phyloP scores from a whole-genome alignment of 2,888 invertebrate genomes.

The Xanthorhoe spadicearia region DNA sequence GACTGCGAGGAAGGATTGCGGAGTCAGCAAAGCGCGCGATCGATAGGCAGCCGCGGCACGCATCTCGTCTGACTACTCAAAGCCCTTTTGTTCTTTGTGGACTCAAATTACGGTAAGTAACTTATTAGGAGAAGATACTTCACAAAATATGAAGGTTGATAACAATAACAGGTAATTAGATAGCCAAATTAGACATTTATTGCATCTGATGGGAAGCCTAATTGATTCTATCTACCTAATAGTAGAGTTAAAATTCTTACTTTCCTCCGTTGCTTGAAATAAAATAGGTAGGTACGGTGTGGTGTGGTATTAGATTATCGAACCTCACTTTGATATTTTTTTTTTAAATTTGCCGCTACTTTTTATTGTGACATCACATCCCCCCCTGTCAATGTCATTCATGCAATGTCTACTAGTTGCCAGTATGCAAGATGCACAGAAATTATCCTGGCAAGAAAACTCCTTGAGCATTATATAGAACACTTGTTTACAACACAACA shows the following conservation, averaged over 20 bases:
- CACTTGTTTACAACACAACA: no score
- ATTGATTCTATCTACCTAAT: no score
- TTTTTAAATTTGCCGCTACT: neutral
- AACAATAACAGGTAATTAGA: neutral
- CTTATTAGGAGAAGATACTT: neutral
- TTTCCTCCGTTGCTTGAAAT: no score
- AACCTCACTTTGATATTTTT: neutral
- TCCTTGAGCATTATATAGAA: no score
- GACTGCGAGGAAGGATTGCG: conserved; percentile 51
- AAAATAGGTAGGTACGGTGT: no score
- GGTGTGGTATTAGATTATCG: no score
- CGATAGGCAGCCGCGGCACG: conserved; percentile 68
- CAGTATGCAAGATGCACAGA: neutral
- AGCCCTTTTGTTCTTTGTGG: conserved; percentile 56
- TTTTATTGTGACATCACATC: neutral
- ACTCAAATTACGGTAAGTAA: conserved; percentile 24
- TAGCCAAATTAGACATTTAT: no score
- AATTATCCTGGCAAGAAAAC: no score
- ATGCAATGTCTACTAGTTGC: neutral
- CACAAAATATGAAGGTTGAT: no score
- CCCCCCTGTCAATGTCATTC: neutral
- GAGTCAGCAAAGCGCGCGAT: conserved; percentile 74
- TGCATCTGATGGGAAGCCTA: neutral
- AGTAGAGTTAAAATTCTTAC: neutral
- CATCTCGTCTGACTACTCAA: conserved; percentile 48